Conservation (phyloP, 2,113 vertebrate species). For the Oryctolagus cuniculus region DNA sequence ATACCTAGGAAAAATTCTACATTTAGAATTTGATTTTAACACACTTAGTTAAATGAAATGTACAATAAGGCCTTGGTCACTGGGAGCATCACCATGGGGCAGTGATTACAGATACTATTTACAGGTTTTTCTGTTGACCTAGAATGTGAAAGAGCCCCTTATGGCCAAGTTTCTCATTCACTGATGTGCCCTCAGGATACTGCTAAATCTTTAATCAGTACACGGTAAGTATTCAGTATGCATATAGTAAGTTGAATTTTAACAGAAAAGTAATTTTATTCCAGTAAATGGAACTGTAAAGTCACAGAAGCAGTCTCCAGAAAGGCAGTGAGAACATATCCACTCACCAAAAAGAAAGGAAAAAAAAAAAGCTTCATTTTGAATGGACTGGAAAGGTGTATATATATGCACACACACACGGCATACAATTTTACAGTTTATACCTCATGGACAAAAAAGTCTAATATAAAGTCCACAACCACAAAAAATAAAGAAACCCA, state of each 20-base stretch:
- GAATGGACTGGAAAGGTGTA: not conserved
- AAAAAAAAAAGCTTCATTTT: slow-evolving; percentile 17
- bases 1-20: slow-evolving; percentile 91
- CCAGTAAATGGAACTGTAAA: slow-evolving; percentile 25
- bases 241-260: slow-evolving; percentile 52
- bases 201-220: not conserved
- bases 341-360: not conserved
- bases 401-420: not conserved
- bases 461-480: not conserved
- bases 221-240: not conserved
- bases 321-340: not conserved
- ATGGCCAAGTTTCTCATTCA: slow-evolving; percentile 3
- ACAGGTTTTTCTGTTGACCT: not conserved
- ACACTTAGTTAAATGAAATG: slow-evolving; percentile 76
- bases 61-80: slow-evolving; percentile 68
- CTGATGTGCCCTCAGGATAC: not conserved
- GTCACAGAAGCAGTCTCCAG: slow-evolving; percentile 40
- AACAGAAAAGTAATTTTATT: slow-evolving; percentile 59
- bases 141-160: not conserved
- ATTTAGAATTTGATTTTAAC: slow-evolving; percentile 79
- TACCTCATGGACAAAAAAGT: not conserved
- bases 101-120: not conserved
- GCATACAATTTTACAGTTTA: not conserved
- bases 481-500: slow-evolving; percentile 44
- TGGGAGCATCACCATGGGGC: slow-evolving; percentile 24